Conservation (phyloP, 2,888 invertebrate genomes). For the Podabrus alpinus region DNA sequence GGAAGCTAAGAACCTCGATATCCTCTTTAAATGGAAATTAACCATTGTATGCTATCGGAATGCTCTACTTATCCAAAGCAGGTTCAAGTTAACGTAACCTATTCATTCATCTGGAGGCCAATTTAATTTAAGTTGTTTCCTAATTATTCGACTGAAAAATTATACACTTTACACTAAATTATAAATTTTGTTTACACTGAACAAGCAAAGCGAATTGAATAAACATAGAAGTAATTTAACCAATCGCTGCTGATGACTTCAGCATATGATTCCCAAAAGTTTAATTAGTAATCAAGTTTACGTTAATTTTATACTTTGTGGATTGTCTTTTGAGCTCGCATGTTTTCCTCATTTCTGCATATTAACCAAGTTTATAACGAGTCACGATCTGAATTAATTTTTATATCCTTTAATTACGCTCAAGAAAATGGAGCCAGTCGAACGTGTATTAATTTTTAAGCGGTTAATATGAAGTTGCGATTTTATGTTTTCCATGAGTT, state of each 20-base stretch:
- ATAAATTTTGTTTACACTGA: not conserved
- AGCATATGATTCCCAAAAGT: not conserved
- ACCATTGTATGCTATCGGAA: slow-evolving; percentile 42
- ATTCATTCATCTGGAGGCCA: slow-evolving; percentile 47
- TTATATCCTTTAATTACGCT: too few relatives aligned
- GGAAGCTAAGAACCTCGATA: slow-evolving; percentile 25
- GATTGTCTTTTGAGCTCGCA: not conserved
- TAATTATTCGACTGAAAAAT: slow-evolving; percentile 32
- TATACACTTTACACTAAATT: slow-evolving; percentile 31
- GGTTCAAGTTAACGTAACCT: slow-evolving; percentile 45
- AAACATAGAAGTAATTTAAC: not conserved
- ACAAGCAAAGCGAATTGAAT: not conserved
- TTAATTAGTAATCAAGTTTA: not conserved
- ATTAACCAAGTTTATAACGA: not conserved
- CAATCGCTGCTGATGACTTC: not conserved
- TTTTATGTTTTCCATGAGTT: too few relatives aligned
- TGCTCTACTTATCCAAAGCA: slow-evolving; percentile 49
- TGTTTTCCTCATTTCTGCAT: not conserved
- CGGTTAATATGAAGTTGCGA: too few relatives aligned
- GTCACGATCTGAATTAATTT: not conserved
- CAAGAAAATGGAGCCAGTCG: too few relatives aligned
- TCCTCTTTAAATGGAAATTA: slow-evolving; percentile 48
- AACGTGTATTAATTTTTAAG: too few relatives aligned
- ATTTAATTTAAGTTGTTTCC: slow-evolving; percentile 40
- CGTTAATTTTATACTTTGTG: not conserved